A percentile compares a stretch with the other conserved stretches of the same genome.
phyloP scores from a whole-genome alignment of 1,140 invertebrate genomes.

The Oryctes rhinoceros region DNA sequence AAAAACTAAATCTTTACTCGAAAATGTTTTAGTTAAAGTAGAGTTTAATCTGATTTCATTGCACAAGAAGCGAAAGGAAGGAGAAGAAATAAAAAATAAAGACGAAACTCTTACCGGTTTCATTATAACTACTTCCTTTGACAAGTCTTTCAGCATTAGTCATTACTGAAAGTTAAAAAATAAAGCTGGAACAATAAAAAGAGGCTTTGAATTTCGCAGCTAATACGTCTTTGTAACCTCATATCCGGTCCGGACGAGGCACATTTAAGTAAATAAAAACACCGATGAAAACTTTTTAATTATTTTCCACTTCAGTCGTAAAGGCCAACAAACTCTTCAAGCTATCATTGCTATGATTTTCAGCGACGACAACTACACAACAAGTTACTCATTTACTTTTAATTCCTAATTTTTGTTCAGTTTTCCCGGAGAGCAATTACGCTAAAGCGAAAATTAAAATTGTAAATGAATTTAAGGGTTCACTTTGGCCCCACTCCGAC shows the following conservation, averaged over 20 bases:
- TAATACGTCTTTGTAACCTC: background rate
- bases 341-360: background rate
- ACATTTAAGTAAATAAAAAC: slow-evolving; percentile 13
- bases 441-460: slow-evolving; percentile 31
- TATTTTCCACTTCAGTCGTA: slow-evolving; percentile 6
- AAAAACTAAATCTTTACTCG: too few species aligned
- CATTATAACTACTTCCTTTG: too few species aligned
- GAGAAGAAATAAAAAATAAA: too few species aligned
- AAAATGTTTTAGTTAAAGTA: too few species aligned
- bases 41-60: too few species aligned
- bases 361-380: slow-evolving; percentile 1
- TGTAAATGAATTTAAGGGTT: slow-evolving; percentile 32
- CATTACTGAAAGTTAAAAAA: too few species aligned
- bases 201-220: background rate
- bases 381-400: slow-evolving; percentile 26
- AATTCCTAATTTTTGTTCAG: slow-evolving; percentile 29
- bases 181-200: too few species aligned
- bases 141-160: too few species aligned
- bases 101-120: too few species aligned
- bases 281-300: slow-evolving; percentile 11
- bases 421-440: slow-evolving; percentile 18
- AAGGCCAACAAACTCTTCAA: slow-evolving; percentile 17
- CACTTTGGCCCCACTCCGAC: background rate
- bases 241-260: background rate
- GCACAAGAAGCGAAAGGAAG: too few species aligned